Evolutionary conservation across 1,140 invertebrate genomes (phyloP).

Genomic region (Camponotus vicinus): DNA sequence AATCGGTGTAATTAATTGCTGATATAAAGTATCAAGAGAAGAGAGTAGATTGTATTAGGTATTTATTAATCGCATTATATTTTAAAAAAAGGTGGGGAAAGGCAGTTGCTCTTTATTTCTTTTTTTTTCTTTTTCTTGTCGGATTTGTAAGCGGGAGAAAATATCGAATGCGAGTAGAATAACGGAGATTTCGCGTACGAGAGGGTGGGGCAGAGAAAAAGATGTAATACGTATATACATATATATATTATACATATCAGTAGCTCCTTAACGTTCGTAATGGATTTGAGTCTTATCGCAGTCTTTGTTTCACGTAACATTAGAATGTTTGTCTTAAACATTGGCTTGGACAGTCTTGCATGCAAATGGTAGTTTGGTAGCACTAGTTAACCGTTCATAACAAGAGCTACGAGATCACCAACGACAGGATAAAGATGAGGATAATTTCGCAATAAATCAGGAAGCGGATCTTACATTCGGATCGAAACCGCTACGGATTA

Average conservation of each 20-base stretch:
- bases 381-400: slow-evolving; percentile 76
- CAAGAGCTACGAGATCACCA: slow-evolving; percentile 56
- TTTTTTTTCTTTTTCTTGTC: slow-evolving; percentile 44
- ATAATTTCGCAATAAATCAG: slow-evolving; percentile 17
- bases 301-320: slow-evolving; percentile 78
- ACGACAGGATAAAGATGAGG: slow-evolving; percentile 20
- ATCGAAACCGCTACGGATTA: slow-evolving; percentile 44
- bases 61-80: slow-evolving; percentile 68
- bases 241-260: slow-evolving; percentile 51
- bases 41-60: slow-evolving; percentile 74
- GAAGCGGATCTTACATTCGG: slow-evolving; percentile 38
- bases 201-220: slow-evolving; percentile 50
- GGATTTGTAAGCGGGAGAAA: slow-evolving; percentile 64
- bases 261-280: slow-evolving; percentile 74
- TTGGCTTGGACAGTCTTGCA: slow-evolving; percentile 78
- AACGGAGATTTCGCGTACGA: slow-evolving; percentile 58
- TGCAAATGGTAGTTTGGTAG: slow-evolving; percentile 77
- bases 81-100: slow-evolving; percentile 61
- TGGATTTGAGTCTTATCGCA: slow-evolving; percentile 71
- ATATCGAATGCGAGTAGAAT: slow-evolving; percentile 68
- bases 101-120: slow-evolving; percentile 33
- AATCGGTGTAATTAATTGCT: slow-evolving; percentile 77
- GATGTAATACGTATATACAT: slow-evolving; percentile 36
- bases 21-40: slow-evolving; percentile 72
- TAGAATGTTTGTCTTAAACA: slow-evolving; percentile 78